Conservation (phyloP, 2,888 invertebrate genomes). For the Anaspis maculata region DNA sequence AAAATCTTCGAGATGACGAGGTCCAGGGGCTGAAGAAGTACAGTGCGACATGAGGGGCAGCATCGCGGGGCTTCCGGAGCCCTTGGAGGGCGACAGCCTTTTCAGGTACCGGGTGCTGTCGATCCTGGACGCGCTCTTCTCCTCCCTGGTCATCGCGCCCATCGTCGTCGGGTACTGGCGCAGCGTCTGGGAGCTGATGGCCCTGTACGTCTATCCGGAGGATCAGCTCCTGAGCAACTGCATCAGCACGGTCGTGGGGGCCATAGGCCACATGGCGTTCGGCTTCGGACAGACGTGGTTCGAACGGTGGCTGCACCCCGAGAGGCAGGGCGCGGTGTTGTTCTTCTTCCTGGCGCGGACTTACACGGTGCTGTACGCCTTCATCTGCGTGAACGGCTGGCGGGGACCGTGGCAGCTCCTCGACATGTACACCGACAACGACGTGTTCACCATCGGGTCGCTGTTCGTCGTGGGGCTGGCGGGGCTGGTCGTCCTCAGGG, state of each 20-base stretch:
- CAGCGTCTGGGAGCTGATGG: slow-evolving; percentile 76
- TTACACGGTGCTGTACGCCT: slow-evolving; percentile 68
- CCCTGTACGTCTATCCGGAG: slow-evolving; percentile 59
- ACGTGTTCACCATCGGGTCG: slow-evolving; percentile 48
- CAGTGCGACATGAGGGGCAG: slow-evolving; percentile 68
- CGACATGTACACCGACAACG: slow-evolving; percentile 61
- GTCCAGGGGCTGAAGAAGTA: too few relatives aligned
- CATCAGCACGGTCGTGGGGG: slow-evolving; percentile 61
- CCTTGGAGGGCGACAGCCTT: slow-evolving; percentile 32
- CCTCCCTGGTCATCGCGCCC: slow-evolving; percentile 66
- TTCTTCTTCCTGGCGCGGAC: slow-evolving; percentile 63
- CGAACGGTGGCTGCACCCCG: slow-evolving; percentile 54
- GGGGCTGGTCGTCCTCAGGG: slow-evolving; percentile 59
- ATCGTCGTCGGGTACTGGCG: slow-evolving; percentile 82
- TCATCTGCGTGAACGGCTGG: slow-evolving; percentile 83
- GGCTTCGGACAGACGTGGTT: slow-evolving; percentile 59
- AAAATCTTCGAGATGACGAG: slow-evolving; percentile 14
- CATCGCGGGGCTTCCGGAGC: slow-evolving; percentile 57
- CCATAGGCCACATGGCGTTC: slow-evolving; percentile 60
- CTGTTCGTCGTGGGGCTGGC: slow-evolving; percentile 59
- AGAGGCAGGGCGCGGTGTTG: slow-evolving; percentile 56
- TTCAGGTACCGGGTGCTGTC: slow-evolving; percentile 50
- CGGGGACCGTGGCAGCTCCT: slow-evolving; percentile 74
- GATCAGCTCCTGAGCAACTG: slow-evolving; percentile 54
- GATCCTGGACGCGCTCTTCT: slow-evolving; percentile 62